Evolutionary conservation across 1,140 invertebrate species (phyloP).

Genomic region (Cheumatopsyche charites): DNA sequence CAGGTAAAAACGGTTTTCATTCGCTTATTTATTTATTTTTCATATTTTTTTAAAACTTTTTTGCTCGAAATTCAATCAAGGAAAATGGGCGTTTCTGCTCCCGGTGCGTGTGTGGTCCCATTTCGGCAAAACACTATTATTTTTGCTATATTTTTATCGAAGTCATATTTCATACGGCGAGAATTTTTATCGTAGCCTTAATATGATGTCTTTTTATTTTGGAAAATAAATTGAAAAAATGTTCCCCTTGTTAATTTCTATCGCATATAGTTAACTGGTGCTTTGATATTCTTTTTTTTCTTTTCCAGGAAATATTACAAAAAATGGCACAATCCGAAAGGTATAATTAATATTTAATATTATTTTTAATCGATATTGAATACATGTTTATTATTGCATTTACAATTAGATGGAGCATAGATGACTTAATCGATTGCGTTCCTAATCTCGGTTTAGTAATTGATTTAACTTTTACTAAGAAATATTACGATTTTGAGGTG

Average conservation of each 20-base stretch:
- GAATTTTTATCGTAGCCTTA: background rate
- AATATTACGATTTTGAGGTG: constrained; percentile 42
- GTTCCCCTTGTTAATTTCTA: background rate
- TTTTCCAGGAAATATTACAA: constrained; percentile 1
- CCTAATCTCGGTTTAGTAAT: constrained; percentile 43
- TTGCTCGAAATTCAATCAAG: constrained; percentile 34
- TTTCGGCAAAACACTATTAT: constrained; percentile 26
- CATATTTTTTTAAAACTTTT: constrained; percentile 5
- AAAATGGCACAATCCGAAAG: background rate
- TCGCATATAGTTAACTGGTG: too few species aligned
- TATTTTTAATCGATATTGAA: background rate
- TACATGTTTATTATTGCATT: background rate
- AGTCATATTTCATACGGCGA: background rate
- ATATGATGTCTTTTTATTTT: background rate
- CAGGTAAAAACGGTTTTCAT: constrained; percentile 24
- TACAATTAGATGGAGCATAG: constrained; percentile 42
- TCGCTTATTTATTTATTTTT: background rate
- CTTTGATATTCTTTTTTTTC: constrained; percentile 12
- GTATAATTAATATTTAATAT: background rate
- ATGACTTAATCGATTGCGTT: constrained; percentile 25
- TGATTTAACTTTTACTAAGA: constrained; percentile 42
- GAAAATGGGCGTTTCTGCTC: constrained; percentile 27
- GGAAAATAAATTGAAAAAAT: background rate
- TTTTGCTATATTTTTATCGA: constrained; percentile 15
- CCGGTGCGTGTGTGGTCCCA: constrained; percentile 29